Evolutionary conservation across 2,113 vertebrate species (phyloP).

Genomic region (Myocastor coypus): DNA sequence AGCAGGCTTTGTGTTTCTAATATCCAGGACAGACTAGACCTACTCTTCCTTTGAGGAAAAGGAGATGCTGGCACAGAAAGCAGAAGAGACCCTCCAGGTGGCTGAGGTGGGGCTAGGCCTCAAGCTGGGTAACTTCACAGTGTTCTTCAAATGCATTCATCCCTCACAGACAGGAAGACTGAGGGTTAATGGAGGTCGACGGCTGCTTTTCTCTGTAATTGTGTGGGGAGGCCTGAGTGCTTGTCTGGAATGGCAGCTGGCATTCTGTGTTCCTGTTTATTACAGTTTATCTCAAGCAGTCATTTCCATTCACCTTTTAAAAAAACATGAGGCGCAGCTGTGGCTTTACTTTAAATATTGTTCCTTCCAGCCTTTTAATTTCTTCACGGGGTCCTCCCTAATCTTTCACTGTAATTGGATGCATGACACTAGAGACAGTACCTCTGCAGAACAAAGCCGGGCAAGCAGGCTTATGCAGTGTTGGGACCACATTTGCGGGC

Average conservation of each 20-base stretch:
- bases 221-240: constrained; percentile 69
- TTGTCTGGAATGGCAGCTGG: constrained; percentile 72
- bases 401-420: constrained; percentile 78
- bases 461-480: not conserved
- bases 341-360: constrained; percentile 77
- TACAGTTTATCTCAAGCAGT: constrained; percentile 75
- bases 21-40: not conserved
- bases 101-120: not conserved
- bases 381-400: constrained; percentile 69
- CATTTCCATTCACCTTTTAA: constrained; percentile 79
- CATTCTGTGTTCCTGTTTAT: constrained; percentile 71
- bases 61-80: not conserved
- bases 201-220: constrained; percentile 64
- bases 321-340: constrained; percentile 81
- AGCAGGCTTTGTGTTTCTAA: not conserved
- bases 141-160: not conserved
- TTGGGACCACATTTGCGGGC: not conserved
- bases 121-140: not conserved
- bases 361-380: constrained; percentile 75
- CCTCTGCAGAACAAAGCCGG: constrained; percentile 37
- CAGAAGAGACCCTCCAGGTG: not conserved
- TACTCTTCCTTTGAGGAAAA: not conserved
- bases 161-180: not conserved
- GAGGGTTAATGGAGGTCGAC: constrained; percentile 65
- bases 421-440: constrained; percentile 43